These are phyloP conservation scores for Cosmorhoe ocellata DNA, from an alignment of 2,888 invertebrate species.

Conservation along the genomic window DNA sequence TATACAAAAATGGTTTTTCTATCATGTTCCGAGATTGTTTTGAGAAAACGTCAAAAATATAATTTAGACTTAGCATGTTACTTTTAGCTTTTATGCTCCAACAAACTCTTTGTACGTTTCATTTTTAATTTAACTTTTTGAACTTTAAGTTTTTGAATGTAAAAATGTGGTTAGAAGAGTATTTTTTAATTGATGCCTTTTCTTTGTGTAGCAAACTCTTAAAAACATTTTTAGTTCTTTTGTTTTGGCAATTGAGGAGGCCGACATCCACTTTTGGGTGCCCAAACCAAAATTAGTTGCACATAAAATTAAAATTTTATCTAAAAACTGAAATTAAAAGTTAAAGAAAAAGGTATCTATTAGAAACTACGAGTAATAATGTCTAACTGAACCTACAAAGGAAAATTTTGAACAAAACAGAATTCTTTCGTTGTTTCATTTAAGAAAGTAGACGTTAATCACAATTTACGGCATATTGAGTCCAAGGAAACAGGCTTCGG, in stretches of 20 bases:
- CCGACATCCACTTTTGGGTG: too few relatives aligned
- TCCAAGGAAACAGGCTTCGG: slow-evolving; percentile 59
- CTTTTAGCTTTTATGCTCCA: slow-evolving; percentile 12
- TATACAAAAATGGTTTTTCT: slow-evolving; percentile 6
- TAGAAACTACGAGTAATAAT: too few relatives aligned
- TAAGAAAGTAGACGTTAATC: slow-evolving; percentile 56
- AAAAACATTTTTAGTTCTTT: too few relatives aligned
- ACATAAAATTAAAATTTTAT: too few relatives aligned
- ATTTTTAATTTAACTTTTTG: neutral
- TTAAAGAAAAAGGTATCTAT: too few relatives aligned
- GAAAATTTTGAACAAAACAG: slow-evolving; percentile 40
- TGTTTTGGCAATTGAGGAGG: too few relatives aligned
- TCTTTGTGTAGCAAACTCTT: too few relatives aligned
- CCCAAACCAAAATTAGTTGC: too few relatives aligned
- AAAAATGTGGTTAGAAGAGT: neutral
- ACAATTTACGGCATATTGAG: slow-evolving; percentile 65
- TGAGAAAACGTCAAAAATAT: slow-evolving; percentile 6
- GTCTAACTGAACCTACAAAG: too few relatives aligned
- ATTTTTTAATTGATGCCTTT: too few relatives aligned
- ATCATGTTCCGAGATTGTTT: slow-evolving; percentile 1
- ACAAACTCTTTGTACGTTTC: slow-evolving; percentile 9
- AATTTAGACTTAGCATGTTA: slow-evolving; percentile 5
- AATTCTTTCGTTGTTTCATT: slow-evolving; percentile 27
- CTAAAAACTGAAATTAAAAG: too few relatives aligned
- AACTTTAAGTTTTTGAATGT: neutral